phyloP scores from a whole-genome alignment of 2,113 vertebrate species.

The Triplophysa dalaica region DNA sequence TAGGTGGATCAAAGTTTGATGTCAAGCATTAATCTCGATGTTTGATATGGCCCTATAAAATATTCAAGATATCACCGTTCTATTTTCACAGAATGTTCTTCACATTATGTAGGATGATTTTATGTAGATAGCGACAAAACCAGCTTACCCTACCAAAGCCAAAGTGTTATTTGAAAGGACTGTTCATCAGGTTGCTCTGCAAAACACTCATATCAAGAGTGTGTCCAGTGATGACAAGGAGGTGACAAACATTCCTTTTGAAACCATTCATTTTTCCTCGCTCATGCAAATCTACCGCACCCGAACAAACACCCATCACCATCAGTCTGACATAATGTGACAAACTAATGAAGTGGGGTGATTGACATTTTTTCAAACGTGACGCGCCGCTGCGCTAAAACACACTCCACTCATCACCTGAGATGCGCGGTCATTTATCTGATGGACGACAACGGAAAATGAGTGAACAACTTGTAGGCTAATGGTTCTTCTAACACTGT shows the following conservation, averaged over 20 bases:
- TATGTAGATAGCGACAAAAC: too few relatives aligned
- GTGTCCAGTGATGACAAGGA: slow-evolving; percentile 15
- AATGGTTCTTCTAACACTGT: slow-evolving; percentile 50
- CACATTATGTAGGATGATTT: too few relatives aligned
- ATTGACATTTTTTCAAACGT: slow-evolving; percentile 58
- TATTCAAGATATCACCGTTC: too few relatives aligned
- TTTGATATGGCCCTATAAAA: too few relatives aligned
- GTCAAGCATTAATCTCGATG: too few relatives aligned
- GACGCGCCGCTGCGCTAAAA: slow-evolving; percentile 39
- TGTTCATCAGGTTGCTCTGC: background rate
- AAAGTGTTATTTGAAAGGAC: background rate
- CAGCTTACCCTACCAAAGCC: too few relatives aligned
- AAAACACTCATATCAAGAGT: background rate
- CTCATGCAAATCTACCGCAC: slow-evolving; percentile 41
- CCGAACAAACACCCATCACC: slow-evolving; percentile 25
- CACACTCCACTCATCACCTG: slow-evolving; percentile 53
- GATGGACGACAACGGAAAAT: slow-evolving; percentile 50
- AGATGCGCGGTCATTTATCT: slow-evolving; percentile 51
- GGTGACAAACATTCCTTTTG: slow-evolving; percentile 35
- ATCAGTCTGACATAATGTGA: slow-evolving; percentile 52
- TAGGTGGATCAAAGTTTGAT: too few relatives aligned
- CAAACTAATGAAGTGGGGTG: slow-evolving; percentile 60
- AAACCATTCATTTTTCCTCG: slow-evolving; percentile 19
- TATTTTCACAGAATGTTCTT: too few relatives aligned
- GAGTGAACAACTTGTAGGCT: slow-evolving; percentile 45